Percentiles rank a stretch among this genome's conserved stretches.
Evolutionary conservation across 2,888 invertebrate species (phyloP).

Genomic region (Lasioglossum pauxillum): DNA sequence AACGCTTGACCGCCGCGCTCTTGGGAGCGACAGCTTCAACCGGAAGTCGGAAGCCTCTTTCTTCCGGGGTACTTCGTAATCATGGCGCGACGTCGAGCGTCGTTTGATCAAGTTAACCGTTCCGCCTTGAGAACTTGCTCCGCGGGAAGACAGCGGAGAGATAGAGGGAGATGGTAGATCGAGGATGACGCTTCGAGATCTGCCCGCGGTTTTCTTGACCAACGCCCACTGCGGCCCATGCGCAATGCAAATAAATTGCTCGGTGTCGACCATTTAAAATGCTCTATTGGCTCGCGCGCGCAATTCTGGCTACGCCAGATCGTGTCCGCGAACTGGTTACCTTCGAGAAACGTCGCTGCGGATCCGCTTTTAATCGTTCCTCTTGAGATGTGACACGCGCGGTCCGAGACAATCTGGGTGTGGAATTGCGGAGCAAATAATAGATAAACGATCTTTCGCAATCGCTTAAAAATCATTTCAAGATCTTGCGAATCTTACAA

Average conservation of each 20-base stretch:
- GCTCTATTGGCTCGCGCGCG: constrained; percentile 37
- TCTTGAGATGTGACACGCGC: background rate
- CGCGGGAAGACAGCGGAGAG: background rate
- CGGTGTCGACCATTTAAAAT: constrained; percentile 39
- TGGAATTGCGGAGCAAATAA: constrained; percentile 34
- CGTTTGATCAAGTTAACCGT: constrained; percentile 34
- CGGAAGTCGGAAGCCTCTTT: constrained; percentile 29
- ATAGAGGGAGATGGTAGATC: too few relatives aligned
- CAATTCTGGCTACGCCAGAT: constrained; percentile 15
- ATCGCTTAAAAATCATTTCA: background rate
- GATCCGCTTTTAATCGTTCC: background rate
- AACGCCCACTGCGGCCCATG: constrained; percentile 41
- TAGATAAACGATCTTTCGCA: constrained; percentile 44
- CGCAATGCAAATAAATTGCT: constrained; percentile 62
- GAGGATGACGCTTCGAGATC: constrained; percentile 20
- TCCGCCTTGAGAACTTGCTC: background rate
- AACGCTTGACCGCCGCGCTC: background rate
- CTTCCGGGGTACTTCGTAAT: constrained; percentile 27
- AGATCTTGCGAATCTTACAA: background rate
- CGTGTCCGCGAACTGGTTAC: constrained; percentile 45
- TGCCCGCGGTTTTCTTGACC: constrained; percentile 24
- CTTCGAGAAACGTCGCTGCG: constrained; percentile 23
- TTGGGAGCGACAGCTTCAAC: background rate
- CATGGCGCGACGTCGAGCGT: constrained; percentile 38
- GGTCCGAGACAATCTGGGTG: background rate